A percentile compares a stretch with the other conserved stretches of the same genome.
phyloP scores from a whole-genome alignment of 2,113 vertebrate genomes.

The Istiophorus platypterus region DNA sequence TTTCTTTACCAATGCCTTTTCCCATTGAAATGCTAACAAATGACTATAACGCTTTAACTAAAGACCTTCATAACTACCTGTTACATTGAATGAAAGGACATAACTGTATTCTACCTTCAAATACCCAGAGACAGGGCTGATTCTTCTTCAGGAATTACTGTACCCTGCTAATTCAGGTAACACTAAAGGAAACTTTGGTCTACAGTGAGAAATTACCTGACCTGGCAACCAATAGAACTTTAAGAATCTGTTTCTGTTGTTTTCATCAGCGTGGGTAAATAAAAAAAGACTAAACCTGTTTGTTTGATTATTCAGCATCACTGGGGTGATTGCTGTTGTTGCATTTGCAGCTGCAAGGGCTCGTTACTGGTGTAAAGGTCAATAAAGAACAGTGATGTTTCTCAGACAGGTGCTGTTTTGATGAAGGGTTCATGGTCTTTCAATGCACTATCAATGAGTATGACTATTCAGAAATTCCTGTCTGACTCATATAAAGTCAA shows the following conservation, averaged over 20 bases:
- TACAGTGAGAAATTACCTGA: background rate
- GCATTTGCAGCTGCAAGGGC: background rate
- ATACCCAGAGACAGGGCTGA: background rate
- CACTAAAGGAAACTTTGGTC: background rate
- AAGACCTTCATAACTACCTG: background rate
- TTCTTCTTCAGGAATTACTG: background rate
- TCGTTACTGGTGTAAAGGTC: slow-evolving; percentile 21
- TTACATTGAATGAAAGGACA: background rate
- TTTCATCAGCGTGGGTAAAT: background rate
- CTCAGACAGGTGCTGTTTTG: background rate
- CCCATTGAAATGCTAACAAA: no score
- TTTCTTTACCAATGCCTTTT: no score
- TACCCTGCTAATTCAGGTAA: background rate
- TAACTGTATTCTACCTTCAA: background rate
- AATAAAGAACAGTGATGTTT: slow-evolving; percentile 2
- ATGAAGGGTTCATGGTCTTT: background rate
- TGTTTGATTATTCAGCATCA: background rate
- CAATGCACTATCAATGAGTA: background rate
- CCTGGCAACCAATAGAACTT: background rate
- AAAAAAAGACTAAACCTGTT: background rate
- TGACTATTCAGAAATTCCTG: background rate
- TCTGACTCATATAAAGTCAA: background rate
- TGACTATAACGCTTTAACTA: no score
- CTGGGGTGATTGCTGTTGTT: background rate
- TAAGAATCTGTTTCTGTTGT: background rate